A percentile compares a stretch with the other conserved stretches of the same genome.
These are phyloP conservation scores for Argyresthia goedartella DNA, from an alignment of 2,888 invertebrate genomes.

Conservation along the genomic window DNA sequence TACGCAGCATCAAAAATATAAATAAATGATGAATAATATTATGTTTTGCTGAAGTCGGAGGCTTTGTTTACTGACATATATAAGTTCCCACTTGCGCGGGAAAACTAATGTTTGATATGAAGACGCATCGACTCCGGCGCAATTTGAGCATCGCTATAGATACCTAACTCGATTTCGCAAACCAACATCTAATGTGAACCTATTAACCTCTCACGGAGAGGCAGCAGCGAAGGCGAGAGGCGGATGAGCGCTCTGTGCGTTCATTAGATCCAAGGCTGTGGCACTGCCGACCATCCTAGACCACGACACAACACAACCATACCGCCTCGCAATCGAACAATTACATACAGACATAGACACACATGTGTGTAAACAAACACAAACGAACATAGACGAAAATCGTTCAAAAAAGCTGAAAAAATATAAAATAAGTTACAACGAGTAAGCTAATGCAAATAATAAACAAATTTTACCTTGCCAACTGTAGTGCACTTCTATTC, in stretches of 20 bases:
- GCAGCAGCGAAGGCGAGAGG: conserved; percentile 64
- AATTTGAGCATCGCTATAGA: conserved; percentile 16
- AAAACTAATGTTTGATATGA: conserved; percentile 9
- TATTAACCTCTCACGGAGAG: conserved; percentile 68
- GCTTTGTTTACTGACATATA: too few relatives aligned
- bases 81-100: conserved; percentile 32
- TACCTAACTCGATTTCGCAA: conserved; percentile 59
- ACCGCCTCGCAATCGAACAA: conserved; percentile 11
- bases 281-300: conserved; percentile 31
- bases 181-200: conserved; percentile 69
- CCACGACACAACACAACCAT: conserved; percentile 15
- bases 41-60: too few relatives aligned
- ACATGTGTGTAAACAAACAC: not conserved
- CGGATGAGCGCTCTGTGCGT: conserved; percentile 59
- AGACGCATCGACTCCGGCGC: too few relatives aligned
- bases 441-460: conserved; percentile 42
- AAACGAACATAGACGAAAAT: not conserved
- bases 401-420: conserved; percentile 18
- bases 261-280: conserved; percentile 67
- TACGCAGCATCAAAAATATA: too few relatives aligned
- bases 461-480: conserved; percentile 52
- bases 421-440: conserved; percentile 18
- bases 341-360: not conserved
- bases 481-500: conserved; percentile 66
- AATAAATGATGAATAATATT: too few relatives aligned